Percentiles rank a stretch among this genome's conserved stretches.
Evolutionary conservation across 2,888 invertebrate genomes (phyloP).

Genomic region (Tubulanus polymorphus): DNA sequence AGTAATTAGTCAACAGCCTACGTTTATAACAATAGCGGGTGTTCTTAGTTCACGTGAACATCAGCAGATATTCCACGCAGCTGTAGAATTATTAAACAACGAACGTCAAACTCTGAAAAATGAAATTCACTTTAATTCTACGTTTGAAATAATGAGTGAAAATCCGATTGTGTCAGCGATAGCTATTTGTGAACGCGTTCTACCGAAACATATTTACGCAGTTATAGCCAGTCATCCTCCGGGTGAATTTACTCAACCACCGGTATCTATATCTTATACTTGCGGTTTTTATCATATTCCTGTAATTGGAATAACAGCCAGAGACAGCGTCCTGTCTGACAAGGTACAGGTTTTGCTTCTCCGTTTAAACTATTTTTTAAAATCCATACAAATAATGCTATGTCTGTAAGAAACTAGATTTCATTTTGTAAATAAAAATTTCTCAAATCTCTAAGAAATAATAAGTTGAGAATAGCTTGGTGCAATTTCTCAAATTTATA

Average conservation of each 20-base stretch:
- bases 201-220: constrained; percentile 56
- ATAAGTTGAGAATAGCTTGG: too few relatives aligned
- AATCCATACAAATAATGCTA: too few relatives aligned
- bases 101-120: constrained; percentile 74
- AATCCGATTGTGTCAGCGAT: constrained; percentile 93
- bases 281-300: constrained; percentile 98
- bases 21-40: constrained; percentile 25
- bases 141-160: constrained; percentile 86
- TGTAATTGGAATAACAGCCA: constrained; percentile 93
- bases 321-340: constrained; percentile 96
- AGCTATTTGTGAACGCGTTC: constrained; percentile 86
- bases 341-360: too few relatives aligned
- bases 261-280: constrained; percentile 95
- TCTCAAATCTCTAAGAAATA: too few relatives aligned
- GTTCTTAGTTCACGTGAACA: constrained; percentile 29
- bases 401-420: too few relatives aligned
- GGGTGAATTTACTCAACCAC: constrained; percentile 71
- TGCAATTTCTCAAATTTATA: too few relatives aligned
- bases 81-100: constrained; percentile 67
- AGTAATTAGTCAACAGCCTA: too few relatives aligned
- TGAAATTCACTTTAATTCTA: constrained; percentile 81
- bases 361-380: too few relatives aligned
- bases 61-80: constrained; percentile 24
- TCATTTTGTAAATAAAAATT: too few relatives aligned
- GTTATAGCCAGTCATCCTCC: constrained; percentile 57